A percentile compares a stretch with the other conserved stretches of the same genome.
Evolutionary conservation across 2,797 vertebrate species (phyloP).

Genomic region (Cetoscarus ocellatus): DNA sequence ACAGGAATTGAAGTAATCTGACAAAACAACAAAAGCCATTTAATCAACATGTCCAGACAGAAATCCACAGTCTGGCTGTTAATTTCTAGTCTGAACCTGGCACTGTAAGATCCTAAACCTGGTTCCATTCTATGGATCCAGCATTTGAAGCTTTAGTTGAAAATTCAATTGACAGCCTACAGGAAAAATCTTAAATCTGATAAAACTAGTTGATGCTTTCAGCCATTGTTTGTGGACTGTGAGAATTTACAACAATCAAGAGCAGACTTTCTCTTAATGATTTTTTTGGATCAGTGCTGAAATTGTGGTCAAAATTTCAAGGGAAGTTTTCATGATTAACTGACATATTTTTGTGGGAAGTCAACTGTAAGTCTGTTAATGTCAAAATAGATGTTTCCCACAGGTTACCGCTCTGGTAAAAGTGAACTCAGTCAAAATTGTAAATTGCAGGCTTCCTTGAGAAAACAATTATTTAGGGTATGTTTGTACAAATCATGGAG

Average conservation of each 20-base stretch:
- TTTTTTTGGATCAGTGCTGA: not conserved
- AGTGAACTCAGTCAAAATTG: not conserved
- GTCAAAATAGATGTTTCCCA: not conserved
- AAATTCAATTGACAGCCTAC: constrained; percentile 10
- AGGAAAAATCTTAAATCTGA: not conserved
- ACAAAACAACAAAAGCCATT: too few relatives aligned
- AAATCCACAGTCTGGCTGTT: too few relatives aligned
- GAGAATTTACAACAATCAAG: not conserved
- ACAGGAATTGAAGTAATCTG: too few relatives aligned
- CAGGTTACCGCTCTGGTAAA: not conserved
- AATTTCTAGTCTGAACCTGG: not conserved
- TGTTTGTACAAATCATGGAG: not conserved
- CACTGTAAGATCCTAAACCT: not conserved
- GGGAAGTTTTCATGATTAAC: constrained; percentile 9
- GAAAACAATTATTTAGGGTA: not conserved
- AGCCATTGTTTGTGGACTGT: not conserved
- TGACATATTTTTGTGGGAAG: constrained; percentile 1
- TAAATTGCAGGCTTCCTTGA: not conserved
- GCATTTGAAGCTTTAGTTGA: not conserved
- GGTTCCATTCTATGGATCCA: not conserved
- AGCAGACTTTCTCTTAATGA: constrained; percentile 3
- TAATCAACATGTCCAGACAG: too few relatives aligned
- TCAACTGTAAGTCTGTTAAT: not conserved
- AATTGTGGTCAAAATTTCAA: constrained; percentile 13
- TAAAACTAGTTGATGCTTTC: not conserved